Evolutionary conservation across 1,140 invertebrate genomes (phyloP).

Genomic region (Temnothorax nylanderi): DNA sequence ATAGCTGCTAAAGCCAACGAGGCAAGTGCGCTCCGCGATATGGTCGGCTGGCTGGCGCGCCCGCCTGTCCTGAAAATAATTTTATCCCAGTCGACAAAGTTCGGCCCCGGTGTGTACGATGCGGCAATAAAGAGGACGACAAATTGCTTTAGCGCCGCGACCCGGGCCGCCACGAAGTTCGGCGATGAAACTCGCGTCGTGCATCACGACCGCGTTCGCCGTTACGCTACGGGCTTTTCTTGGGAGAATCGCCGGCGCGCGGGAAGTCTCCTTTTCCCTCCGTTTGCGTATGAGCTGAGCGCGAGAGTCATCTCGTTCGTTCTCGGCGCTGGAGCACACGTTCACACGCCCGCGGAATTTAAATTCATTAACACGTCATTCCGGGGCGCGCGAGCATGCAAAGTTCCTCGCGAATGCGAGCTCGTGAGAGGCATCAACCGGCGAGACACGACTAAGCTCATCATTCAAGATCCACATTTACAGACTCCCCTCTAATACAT

Average conservation of each 20-base stretch:
- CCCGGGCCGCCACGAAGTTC: constrained; percentile 61
- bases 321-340: background rate
- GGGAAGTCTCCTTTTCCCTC: background rate
- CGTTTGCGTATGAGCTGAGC: background rate
- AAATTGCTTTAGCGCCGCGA: constrained; percentile 72
- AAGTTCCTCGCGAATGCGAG: background rate
- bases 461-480: constrained; percentile 30
- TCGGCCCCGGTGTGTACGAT: constrained; percentile 63
- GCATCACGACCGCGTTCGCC: constrained; percentile 48
- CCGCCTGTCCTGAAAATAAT: constrained; percentile 72
- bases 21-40: constrained; percentile 43
- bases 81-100: constrained; percentile 68
- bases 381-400: background rate
- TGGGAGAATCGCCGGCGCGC: constrained; percentile 15
- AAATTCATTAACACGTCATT: constrained; percentile 52
- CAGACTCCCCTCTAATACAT: background rate
- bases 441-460: constrained; percentile 11
- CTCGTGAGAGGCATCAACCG: background rate
- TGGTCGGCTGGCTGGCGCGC: constrained; percentile 16
- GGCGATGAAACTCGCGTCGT: constrained; percentile 63
- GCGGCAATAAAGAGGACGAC: constrained; percentile 74
- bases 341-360: constrained; percentile 12
- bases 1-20: constrained; percentile 47
- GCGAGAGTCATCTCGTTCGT: constrained; percentile 1
- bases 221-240: constrained; percentile 2